A percentile compares a stretch with the other conserved stretches of the same genome.
Evolutionary conservation across 2,113 vertebrate genomes (phyloP).

Genomic region (Odobenus rosmarus): DNA sequence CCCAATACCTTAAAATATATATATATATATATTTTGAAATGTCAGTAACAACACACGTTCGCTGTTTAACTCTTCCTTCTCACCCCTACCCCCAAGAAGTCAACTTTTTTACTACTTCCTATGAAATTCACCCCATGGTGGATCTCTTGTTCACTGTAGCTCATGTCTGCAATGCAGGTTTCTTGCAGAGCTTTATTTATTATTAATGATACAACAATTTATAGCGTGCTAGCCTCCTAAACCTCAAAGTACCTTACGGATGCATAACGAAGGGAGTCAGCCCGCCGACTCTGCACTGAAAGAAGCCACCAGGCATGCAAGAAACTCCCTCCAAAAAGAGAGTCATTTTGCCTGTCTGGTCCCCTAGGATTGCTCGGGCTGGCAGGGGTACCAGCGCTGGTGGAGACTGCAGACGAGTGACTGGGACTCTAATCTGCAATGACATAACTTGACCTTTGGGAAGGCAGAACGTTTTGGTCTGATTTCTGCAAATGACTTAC

Average conservation of each 20-base stretch:
- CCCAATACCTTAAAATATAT: neutral
- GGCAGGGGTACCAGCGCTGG: neutral
- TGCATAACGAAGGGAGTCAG: neutral
- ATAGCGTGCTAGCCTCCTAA: constrained; percentile 1
- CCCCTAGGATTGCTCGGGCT: neutral
- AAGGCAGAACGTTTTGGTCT: constrained; percentile 34
- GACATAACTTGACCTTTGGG: constrained; percentile 49
- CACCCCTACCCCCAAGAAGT: neutral
- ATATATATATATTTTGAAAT: neutral
- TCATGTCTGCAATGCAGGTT: constrained; percentile 59
- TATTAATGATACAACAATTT: constrained; percentile 66
- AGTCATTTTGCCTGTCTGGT: neutral
- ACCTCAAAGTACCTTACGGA: constrained; percentile 12
- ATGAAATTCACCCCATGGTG: neutral
- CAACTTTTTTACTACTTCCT: neutral
- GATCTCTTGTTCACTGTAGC: neutral
- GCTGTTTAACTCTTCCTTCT: neutral
- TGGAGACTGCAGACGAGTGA: neutral
- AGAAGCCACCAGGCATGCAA: neutral
- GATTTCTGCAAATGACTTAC: constrained; percentile 58
- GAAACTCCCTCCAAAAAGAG: neutral
- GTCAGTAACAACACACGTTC: neutral
- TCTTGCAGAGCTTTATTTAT: constrained; percentile 60
- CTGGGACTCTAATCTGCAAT: neutral
- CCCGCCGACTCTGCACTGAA: neutral